Evolutionary conservation across 1,140 invertebrate species (phyloP), one percentile per base, ranked within the genome.

Genomic region (Micrasema minimum): DNA sequence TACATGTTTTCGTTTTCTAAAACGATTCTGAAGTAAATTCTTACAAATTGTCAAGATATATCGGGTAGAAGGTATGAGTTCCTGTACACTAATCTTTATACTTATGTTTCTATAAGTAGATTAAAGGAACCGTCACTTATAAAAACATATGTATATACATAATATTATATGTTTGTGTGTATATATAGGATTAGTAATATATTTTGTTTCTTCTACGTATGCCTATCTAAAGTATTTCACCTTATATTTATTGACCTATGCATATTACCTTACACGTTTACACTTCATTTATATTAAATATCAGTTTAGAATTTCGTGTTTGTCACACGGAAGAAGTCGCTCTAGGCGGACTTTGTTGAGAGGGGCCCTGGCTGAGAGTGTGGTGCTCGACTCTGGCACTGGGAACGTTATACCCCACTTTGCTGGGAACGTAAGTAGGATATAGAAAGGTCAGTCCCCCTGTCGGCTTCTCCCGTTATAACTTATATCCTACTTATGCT

Each of bases 261-360:
- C 50, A 68, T 45, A 57, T 57, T 10, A 53, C 38, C 66, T 68
- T 68, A 68, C 23, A 68, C 59, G n/a, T 68, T 68, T 68, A 68
- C 46, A 35, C 43, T 69, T 74, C 59, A 74, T 74, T 70, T 74
- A 74, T 74, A 74, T 74, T 69, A 74, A 74, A 69, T 74, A 73
- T 74, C 72, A 74, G 72, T 74, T 74, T 74, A 74, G 72, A 74
- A 74, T 74, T 74, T 74, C 72, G 68, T 74, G 72, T 74, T 74
- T 71, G 72, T 51, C 72, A 66, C 66, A 53, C 57, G 50, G 66
- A 69, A 72, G 66, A 64, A 23, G 38, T 53, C 46, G 41, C 45
- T 51, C 46, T 6, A 66, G 64, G 48, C 23, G 9, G 64, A 66
- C 64, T 35, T n/a, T 10, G 37, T 62, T 23, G 43, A 2, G 9